These are phyloP conservation scores for Nymphalis urticae DNA, from an alignment of 2,888 invertebrate species.

Conservation along the genomic window DNA sequence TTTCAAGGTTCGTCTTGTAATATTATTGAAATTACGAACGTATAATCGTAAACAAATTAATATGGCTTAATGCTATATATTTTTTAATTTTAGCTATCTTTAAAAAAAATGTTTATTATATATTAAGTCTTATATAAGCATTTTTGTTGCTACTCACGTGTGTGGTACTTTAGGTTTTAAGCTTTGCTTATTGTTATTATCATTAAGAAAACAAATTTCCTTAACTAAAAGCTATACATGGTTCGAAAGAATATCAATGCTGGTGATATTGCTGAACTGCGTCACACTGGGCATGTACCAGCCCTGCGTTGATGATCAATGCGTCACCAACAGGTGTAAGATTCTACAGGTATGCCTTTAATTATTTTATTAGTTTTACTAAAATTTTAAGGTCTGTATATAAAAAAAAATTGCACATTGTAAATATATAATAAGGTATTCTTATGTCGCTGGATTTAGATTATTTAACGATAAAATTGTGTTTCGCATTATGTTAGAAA, in stretches of 20 bases:
- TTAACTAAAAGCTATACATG: constrained; percentile 84
- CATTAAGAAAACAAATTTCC: constrained; percentile 27
- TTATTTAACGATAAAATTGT: too few species aligned
- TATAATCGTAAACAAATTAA: not conserved
- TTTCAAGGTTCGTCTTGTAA: not conserved
- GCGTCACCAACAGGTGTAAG: constrained; percentile 93
- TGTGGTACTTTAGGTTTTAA: too few species aligned
- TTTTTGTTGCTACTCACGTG: too few species aligned
- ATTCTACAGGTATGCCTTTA: constrained; percentile 88
- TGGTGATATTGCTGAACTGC: constrained; percentile 98
- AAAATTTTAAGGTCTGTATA: too few species aligned
- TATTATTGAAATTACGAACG: not conserved
- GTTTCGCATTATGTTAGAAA: too few species aligned
- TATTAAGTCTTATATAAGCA: too few species aligned
- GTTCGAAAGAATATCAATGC: constrained; percentile 99
- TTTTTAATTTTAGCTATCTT: not conserved
- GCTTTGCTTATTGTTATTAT: too few species aligned
- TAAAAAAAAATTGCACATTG: too few species aligned
- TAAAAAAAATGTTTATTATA: not conserved
- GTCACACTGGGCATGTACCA: constrained; percentile 99
- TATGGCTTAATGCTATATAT: too few species aligned
- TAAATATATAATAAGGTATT: too few species aligned
- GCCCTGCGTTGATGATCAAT: constrained; percentile 97
- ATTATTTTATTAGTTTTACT: too few species aligned
- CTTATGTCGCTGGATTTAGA: too few species aligned